Conservation (phyloP, 2,113 vertebrate species). For the Phyllostomus hastatus region DNA sequence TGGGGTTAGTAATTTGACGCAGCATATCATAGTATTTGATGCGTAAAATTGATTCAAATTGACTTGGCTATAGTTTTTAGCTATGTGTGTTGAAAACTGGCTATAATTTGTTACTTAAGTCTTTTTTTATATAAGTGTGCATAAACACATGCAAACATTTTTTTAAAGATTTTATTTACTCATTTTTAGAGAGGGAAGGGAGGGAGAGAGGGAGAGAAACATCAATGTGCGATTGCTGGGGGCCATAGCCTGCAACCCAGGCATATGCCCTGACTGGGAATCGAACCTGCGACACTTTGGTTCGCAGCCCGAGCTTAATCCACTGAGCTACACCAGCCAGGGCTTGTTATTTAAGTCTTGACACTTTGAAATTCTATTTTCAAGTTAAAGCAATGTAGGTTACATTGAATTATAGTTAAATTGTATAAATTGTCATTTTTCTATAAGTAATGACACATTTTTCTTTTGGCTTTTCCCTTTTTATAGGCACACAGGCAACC, state of each 20-base stretch:
- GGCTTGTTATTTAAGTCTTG: constrained; percentile 41
- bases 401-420: constrained; percentile 35
- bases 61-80: constrained; percentile 42
- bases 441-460: constrained; percentile 45
- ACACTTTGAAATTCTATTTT: constrained; percentile 60
- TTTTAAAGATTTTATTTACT: too few species aligned
- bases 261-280: too few species aligned
- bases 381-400: constrained; percentile 30
- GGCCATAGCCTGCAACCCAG: too few species aligned
- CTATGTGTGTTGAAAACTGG: constrained; percentile 42
- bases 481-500: constrained; percentile 88
- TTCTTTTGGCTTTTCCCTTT: constrained; percentile 47
- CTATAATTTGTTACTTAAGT: constrained; percentile 52
- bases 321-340: too few species aligned
- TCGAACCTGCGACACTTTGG: too few species aligned
- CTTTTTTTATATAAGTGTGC: neutral
- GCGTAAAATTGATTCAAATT: constrained; percentile 57
- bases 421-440: constrained; percentile 34
- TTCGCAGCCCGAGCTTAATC: too few species aligned
- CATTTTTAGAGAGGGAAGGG: too few species aligned
- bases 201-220: too few species aligned
- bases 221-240: too few species aligned
- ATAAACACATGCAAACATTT: too few species aligned
- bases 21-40: constrained; percentile 57
- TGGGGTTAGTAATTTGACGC: constrained; percentile 54